These are phyloP conservation scores for Loripinus fragilis DNA, from an alignment of 2,888 invertebrate genomes.

Conservation along the genomic window DNA sequence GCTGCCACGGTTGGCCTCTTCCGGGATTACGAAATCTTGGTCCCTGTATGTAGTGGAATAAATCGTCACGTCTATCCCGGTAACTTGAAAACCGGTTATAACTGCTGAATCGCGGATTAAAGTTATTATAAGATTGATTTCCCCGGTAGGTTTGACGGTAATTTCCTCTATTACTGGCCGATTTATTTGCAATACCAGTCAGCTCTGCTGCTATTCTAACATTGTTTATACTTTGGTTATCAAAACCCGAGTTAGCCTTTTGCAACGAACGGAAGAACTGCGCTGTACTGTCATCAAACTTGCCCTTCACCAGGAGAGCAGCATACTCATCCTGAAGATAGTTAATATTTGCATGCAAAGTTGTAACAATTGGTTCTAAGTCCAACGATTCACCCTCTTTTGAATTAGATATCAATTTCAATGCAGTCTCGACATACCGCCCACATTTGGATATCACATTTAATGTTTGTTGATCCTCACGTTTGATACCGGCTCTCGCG, in stretches of 20 bases:
- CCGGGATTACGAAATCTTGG: slow-evolving; percentile 5
- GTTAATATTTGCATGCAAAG: slow-evolving; percentile 13
- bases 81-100: background rate
- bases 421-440: background rate
- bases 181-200: background rate
- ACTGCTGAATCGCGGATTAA: background rate
- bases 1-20: background rate
- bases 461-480: slow-evolving; percentile 2
- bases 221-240: slow-evolving; percentile 6
- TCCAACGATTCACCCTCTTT: background rate
- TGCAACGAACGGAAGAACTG: slow-evolving; percentile 18
- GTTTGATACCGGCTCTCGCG: background rate
- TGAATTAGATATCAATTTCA: background rate
- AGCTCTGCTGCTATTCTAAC: slow-evolving; percentile 20
- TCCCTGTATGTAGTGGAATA: background rate
- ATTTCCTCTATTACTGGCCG: background rate
- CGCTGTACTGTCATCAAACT: slow-evolving; percentile 22
- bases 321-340: slow-evolving; percentile 26
- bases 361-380: background rate
- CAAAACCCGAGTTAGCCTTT: background rate
- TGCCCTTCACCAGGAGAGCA: slow-evolving; percentile 23
- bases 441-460: slow-evolving; percentile 14
- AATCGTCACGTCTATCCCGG: background rate
- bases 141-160: background rate
- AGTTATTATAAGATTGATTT: background rate